A percentile compares a stretch with the other conserved stretches of the same genome.
These are phyloP conservation scores for Thripadectes ignobilis DNA, from an alignment of 2,797 vertebrate genomes.

Conservation along the genomic window DNA sequence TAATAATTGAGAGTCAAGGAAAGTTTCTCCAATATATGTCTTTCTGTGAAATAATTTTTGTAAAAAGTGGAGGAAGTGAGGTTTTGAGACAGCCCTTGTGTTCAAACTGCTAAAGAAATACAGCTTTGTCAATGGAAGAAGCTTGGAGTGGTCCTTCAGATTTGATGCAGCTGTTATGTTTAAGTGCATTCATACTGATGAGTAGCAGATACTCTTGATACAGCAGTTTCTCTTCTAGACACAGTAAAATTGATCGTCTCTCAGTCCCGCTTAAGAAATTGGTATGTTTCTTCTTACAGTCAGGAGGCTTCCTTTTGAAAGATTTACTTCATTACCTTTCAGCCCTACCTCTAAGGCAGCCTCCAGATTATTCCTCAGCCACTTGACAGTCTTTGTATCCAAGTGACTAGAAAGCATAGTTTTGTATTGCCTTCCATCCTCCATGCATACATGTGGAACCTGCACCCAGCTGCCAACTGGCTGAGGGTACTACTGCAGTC, in stretches of 20 bases:
- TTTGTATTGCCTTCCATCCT: background rate
- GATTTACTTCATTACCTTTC: background rate
- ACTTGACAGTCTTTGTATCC: background rate
- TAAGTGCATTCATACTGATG: background rate
- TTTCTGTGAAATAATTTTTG: background rate
- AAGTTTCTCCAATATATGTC: background rate
- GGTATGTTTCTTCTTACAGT: background rate
- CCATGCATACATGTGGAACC: accelerated
- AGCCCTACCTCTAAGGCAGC: background rate
- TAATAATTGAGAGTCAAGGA: background rate
- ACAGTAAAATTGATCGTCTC: background rate
- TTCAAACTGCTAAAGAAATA: background rate
- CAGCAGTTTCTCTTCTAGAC: background rate
- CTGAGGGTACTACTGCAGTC: background rate
- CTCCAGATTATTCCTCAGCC: background rate
- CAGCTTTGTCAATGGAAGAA: background rate
- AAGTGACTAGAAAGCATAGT: background rate
- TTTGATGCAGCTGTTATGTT: background rate
- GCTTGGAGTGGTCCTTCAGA: background rate
- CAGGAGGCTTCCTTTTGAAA: background rate
- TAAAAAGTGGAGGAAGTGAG: background rate
- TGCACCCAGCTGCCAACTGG: background rate
- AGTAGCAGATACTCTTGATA: background rate
- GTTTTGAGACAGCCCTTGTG: background rate
- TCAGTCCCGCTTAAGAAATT: background rate